A percentile compares a stretch with the other conserved stretches of the same genome.
These are phyloP conservation scores for Pandemis cinnamomeana DNA, from an alignment of 2,888 invertebrate genomes.

Conservation along the genomic window DNA sequence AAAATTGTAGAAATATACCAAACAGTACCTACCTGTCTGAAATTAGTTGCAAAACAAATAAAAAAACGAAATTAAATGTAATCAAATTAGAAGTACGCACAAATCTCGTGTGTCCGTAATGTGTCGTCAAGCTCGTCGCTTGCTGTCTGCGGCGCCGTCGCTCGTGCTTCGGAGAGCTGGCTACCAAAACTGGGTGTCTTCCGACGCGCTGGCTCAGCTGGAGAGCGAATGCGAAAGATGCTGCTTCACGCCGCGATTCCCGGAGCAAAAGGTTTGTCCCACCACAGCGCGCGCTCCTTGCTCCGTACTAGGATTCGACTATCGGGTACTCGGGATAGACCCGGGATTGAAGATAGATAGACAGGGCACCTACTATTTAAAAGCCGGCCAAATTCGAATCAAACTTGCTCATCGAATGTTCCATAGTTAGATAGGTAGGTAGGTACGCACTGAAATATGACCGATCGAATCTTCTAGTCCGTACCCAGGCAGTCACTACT, in stretches of 20 bases:
- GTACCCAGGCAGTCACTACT: too few species aligned
- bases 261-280: conserved; percentile 67
- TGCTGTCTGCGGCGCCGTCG: conserved; percentile 38
- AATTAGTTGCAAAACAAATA: neutral
- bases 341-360: too few species aligned
- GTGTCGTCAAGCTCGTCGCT: conserved; percentile 43
- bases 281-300: neutral
- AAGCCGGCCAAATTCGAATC: too few species aligned
- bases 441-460: too few species aligned
- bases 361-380: too few species aligned
- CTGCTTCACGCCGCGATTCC: conserved; percentile 63
- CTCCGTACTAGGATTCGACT: too few species aligned
- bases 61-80: neutral
- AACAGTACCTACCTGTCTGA: neutral
- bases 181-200: conserved; percentile 67
- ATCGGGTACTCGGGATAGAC: too few species aligned
- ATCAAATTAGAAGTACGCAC: neutral
- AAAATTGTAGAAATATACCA: neutral
- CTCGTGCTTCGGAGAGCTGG: conserved; percentile 46
- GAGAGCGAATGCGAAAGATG: conserved; percentile 66
- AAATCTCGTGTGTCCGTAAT: conserved; percentile 35
- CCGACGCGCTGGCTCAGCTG: conserved; percentile 60
- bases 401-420: too few species aligned
- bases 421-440: too few species aligned
- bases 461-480: too few species aligned